Evolutionary conservation across 2,113 vertebrate genomes (phyloP).

Genomic region (Trematomus loennbergii): DNA sequence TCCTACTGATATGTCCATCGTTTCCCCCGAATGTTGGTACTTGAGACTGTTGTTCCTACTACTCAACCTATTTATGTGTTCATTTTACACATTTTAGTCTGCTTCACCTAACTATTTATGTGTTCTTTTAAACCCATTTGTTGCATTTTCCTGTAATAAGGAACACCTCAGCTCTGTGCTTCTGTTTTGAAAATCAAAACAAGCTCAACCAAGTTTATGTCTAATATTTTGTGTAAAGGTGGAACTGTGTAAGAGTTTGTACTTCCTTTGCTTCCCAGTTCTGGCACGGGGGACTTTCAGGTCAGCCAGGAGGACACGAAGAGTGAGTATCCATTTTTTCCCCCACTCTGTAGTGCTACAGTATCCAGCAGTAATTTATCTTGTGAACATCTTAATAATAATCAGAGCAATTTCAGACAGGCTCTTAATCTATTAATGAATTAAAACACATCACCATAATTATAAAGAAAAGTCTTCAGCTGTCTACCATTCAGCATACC

Average conservation of each 20-base stretch:
- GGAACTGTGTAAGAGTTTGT: background rate
- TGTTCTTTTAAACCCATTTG: too few species aligned
- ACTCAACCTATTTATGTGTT: background rate
- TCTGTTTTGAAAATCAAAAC: background rate
- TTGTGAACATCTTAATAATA: constrained; percentile 35
- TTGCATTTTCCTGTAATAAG: too few species aligned
- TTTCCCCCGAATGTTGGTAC: background rate
- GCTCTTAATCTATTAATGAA: constrained; percentile 46
- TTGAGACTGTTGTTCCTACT: background rate
- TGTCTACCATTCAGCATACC: constrained; percentile 58
- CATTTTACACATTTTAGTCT: too few species aligned
- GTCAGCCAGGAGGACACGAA: constrained; percentile 90
- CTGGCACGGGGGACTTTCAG: constrained; percentile 92
- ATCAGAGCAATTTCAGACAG: constrained; percentile 44
- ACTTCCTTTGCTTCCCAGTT: constrained; percentile 83
- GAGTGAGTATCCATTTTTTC: constrained; percentile 86
- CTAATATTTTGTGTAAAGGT: background rate
- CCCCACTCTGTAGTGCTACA: background rate
- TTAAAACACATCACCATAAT: constrained; percentile 57
- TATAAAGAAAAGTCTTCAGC: constrained; percentile 65
- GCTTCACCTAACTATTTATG: too few species aligned
- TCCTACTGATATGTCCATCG: background rate
- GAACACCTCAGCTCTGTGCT: too few species aligned
- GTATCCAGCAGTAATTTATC: constrained; percentile 33
- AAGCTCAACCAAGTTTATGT: background rate